These are phyloP conservation scores for Ecliptopera silaceata DNA, from an alignment of 2,888 invertebrate genomes.

Conservation along the genomic window DNA sequence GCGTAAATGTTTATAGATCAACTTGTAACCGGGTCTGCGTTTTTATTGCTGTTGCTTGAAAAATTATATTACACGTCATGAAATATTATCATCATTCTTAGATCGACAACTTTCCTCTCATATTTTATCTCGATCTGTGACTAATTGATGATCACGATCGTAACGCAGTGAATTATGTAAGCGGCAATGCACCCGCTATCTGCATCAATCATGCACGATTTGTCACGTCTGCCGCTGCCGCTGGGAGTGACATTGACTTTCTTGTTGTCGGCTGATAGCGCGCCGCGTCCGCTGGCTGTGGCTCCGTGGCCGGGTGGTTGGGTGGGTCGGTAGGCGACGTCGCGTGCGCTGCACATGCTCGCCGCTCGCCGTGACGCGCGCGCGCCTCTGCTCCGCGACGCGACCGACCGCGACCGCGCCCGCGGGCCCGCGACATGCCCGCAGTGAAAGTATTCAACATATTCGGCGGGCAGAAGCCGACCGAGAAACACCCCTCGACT, in stretches of 20 bases:
- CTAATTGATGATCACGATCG: slow-evolving; percentile 29
- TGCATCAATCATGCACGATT: slow-evolving; percentile 49
- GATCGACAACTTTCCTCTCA: slow-evolving; percentile 22
- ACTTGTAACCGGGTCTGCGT: slow-evolving; percentile 29
- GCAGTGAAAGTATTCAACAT: slow-evolving; percentile 82
- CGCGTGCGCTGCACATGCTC: slow-evolving; percentile 65
- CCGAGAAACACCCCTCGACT: slow-evolving; percentile 70
- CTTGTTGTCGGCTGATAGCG: slow-evolving; percentile 69
- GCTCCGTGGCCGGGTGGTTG: slow-evolving; percentile 24
- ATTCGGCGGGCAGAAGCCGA: slow-evolving; percentile 81
- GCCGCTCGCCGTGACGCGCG: slow-evolving; percentile 75
- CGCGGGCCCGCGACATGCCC: slow-evolving; percentile 79
- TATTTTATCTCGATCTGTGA: slow-evolving; percentile 19
- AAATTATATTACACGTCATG: slow-evolving; percentile 3
- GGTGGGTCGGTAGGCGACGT: slow-evolving; percentile 39
- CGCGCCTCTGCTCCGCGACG: slow-evolving; percentile 65
- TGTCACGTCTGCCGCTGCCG: slow-evolving; percentile 57
- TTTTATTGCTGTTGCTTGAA: slow-evolving; percentile 9
- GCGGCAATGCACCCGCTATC: slow-evolving; percentile 33
- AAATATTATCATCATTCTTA: slow-evolving; percentile 9
- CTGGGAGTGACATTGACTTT: slow-evolving; percentile 77
- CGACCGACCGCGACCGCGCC: slow-evolving; percentile 64
- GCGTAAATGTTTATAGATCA: slow-evolving; percentile 30
- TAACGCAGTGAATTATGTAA: slow-evolving; percentile 34
- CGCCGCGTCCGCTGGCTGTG: slow-evolving; percentile 22